These are phyloP conservation scores for Mechanitis mazaeus DNA, from an alignment of 2,888 invertebrate genomes.

Conservation along the genomic window DNA sequence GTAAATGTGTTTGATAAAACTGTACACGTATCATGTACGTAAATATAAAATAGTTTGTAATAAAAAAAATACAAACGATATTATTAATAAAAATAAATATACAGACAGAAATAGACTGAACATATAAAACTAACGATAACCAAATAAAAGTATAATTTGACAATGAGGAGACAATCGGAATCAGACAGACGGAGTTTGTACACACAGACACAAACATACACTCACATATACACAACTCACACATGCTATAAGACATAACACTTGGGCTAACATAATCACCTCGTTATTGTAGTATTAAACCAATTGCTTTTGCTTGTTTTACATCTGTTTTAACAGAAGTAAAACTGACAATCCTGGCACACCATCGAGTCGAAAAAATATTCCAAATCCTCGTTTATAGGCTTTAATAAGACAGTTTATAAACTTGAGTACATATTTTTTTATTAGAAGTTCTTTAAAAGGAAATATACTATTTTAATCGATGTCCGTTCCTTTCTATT, in stretches of 20 bases:
- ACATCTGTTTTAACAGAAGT: constrained; percentile 13
- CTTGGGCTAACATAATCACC: constrained; percentile 65
- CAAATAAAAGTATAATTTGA: constrained; percentile 44
- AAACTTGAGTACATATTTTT: background rate
- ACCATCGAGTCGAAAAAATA: too few species aligned
- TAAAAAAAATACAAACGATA: background rate
- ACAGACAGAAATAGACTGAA: constrained; percentile 1
- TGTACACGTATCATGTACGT: too few species aligned
- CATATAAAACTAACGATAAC: constrained; percentile 45
- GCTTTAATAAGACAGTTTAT: background rate
- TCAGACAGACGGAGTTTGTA: constrained; percentile 19
- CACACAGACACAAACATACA: background rate
- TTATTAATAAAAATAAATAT: background rate
- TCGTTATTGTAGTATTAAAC: constrained; percentile 39
- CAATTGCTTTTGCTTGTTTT: constrained; percentile 26
- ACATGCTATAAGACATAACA: constrained; percentile 38
- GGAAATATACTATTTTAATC: background rate
- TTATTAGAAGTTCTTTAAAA: too few species aligned
- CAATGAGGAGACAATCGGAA: constrained; percentile 35
- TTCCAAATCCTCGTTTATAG: too few species aligned
- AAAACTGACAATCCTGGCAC: background rate
- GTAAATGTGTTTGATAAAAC: too few species aligned
- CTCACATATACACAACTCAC: background rate
- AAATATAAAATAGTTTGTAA: too few species aligned
- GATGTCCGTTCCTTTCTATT: background rate